Conservation (phyloP, 2,797 vertebrate genomes). For the Alfaro cultratus region DNA sequence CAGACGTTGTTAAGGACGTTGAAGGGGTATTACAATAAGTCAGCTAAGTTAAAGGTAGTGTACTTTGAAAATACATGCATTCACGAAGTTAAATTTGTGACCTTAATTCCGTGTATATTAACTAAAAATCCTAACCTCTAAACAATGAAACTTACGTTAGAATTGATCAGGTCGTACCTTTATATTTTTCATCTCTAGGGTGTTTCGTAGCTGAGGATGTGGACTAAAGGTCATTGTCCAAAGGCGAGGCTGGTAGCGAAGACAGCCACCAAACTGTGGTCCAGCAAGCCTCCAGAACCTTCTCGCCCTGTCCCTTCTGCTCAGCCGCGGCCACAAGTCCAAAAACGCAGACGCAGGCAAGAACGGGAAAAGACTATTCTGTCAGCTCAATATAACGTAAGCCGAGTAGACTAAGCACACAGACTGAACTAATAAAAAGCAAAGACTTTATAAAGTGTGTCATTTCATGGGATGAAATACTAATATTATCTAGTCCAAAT, state of each 20-base stretch:
- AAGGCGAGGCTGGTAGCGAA: conserved; percentile 35
- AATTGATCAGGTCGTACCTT: not conserved
- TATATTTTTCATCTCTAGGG: not conserved
- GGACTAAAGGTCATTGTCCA: conserved; percentile 48
- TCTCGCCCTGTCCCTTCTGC: conserved; percentile 20
- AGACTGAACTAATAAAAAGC: not conserved
- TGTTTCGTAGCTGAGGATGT: conserved; percentile 65
- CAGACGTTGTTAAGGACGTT: not conserved
- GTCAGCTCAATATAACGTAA: conserved; percentile 55
- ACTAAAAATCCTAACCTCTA: not conserved
- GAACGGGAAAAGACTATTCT: conserved; percentile 71
- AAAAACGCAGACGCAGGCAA: conserved; percentile 74
- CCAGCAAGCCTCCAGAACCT: conserved; percentile 26
- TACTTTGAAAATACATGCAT: not conserved
- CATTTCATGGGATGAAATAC: not conserved
- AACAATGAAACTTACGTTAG: not conserved
- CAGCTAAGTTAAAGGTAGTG: not conserved
- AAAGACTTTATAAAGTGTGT: not conserved
- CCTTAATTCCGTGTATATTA: not conserved
- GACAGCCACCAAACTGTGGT: conserved; percentile 45
- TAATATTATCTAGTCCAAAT: not conserved
- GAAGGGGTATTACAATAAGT: not conserved
- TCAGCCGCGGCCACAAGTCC: conserved; percentile 53
- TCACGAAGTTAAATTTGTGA: not conserved
- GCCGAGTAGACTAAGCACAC: not conserved